These are phyloP conservation scores for Sclerurus mexicanus DNA, from an alignment of 2,113 vertebrate genomes.

Conservation along the genomic window DNA sequence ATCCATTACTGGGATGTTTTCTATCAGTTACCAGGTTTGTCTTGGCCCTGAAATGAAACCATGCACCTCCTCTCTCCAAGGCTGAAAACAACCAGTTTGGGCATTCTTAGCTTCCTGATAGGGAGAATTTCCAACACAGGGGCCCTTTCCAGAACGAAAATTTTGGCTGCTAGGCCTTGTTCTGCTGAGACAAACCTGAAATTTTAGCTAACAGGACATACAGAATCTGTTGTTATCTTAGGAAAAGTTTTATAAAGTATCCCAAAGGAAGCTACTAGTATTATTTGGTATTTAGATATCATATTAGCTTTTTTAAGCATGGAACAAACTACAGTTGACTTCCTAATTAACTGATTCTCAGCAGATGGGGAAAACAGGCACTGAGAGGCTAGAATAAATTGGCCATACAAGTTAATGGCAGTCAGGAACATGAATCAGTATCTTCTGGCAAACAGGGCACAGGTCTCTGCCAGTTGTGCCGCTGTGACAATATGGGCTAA, in stretches of 20 bases:
- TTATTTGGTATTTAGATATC: neutral
- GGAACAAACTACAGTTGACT: neutral
- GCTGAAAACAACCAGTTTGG: neutral
- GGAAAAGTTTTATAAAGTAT: neutral
- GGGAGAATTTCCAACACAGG: neutral
- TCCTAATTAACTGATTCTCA: neutral
- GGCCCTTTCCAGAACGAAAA: neutral
- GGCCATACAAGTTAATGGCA: neutral
- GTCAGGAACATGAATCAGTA: slow-evolving; percentile 19
- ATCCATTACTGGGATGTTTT: slow-evolving; percentile 19
- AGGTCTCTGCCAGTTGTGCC: neutral
- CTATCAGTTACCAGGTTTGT: neutral
- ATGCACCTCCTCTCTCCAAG: neutral
- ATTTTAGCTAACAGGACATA: neutral
- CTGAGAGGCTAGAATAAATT: slow-evolving; percentile 3
- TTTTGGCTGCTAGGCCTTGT: neutral
- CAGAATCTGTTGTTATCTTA: neutral
- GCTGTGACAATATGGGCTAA: neutral
- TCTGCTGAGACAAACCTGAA: neutral
- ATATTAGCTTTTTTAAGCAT: neutral
- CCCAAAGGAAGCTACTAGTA: neutral
- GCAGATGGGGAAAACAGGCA: slow-evolving; percentile 40
- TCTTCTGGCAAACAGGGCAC: slow-evolving; percentile 2
- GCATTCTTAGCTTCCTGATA: neutral
- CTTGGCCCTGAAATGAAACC: neutral